These are phyloP conservation scores for Mugil cephalus DNA, from an alignment of 2,113 vertebrate species.

Conservation along the genomic window DNA sequence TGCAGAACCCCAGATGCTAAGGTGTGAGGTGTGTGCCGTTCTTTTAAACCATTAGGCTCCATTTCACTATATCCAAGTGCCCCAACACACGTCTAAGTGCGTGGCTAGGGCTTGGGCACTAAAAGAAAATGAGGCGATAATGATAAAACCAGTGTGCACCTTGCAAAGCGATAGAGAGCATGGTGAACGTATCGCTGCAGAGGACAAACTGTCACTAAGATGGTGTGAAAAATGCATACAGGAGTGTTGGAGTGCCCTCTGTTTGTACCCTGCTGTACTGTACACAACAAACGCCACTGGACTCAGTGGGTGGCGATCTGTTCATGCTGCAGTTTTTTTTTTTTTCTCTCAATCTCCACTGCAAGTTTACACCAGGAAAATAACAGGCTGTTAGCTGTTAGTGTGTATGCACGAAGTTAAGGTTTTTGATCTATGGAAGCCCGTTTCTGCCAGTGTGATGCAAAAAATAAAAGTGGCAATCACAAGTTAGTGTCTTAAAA, in stretches of 20 bases:
- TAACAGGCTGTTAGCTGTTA: conserved; percentile 11
- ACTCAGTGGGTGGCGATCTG: conserved; percentile 42
- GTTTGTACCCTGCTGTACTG: conserved; percentile 55
- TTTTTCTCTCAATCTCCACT: background rate
- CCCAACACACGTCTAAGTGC: conserved; percentile 27
- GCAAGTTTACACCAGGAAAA: conserved; percentile 7
- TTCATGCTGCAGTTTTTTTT: conserved; percentile 16
- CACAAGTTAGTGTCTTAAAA: too few relatives aligned
- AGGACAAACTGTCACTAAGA: conserved; percentile 33
- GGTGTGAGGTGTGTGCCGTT: conserved; percentile 39
- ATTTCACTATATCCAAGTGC: conserved; percentile 30
- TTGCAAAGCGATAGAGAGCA: conserved; percentile 43
- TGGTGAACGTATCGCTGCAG: conserved; percentile 15
- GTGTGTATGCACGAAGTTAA: background rate
- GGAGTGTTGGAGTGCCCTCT: conserved; percentile 72
- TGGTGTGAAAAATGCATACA: conserved; percentile 31
- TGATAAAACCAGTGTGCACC: conserved; percentile 54
- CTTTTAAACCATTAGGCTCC: conserved; percentile 66
- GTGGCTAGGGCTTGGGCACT: conserved; percentile 15
- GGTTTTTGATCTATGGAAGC: background rate
- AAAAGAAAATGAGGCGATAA: conserved; percentile 50
- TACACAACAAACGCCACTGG: background rate
- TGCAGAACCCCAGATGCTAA: conserved; percentile 56
- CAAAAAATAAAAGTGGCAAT: too few relatives aligned
- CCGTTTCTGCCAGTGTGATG: too few relatives aligned